A percentile compares a stretch with the other conserved stretches of the same genome.
Conservation (phyloP, 2,113 vertebrate genomes). For the Balaeniceps rex region DNA sequence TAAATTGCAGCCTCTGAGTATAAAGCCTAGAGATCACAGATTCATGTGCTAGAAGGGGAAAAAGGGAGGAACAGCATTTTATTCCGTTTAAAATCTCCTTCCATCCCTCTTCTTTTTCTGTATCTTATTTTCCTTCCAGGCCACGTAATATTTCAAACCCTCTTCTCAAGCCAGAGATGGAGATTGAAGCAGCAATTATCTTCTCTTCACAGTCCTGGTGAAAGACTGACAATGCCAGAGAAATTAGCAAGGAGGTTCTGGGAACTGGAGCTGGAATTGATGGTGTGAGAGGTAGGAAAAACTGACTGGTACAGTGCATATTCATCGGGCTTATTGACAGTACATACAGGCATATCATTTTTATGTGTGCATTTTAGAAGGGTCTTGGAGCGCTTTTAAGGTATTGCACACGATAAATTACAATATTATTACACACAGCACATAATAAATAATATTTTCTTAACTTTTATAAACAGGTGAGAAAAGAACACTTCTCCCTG, state of each 20-base stretch:
- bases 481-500: neutral
- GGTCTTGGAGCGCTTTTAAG: neutral
- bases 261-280: neutral
- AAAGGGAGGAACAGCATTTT: neutral
- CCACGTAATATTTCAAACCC: neutral
- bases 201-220: neutral
- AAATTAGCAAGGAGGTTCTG: neutral
- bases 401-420: neutral
- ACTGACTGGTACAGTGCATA: neutral
- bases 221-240: neutral
- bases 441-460: neutral
- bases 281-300: neutral
- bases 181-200: slow-evolving; percentile 19
- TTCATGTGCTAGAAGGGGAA: neutral
- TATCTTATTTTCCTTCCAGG: neutral
- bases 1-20: neutral
- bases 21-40: neutral
- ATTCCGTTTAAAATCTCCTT: neutral
- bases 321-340: neutral
- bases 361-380: neutral
- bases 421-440: neutral
- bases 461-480: neutral
- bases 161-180: neutral
- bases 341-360: neutral
- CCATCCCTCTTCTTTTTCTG: neutral